phyloP scores from a whole-genome alignment of 2,113 vertebrate genomes.

The Oxygymnocypris stewartii region DNA sequence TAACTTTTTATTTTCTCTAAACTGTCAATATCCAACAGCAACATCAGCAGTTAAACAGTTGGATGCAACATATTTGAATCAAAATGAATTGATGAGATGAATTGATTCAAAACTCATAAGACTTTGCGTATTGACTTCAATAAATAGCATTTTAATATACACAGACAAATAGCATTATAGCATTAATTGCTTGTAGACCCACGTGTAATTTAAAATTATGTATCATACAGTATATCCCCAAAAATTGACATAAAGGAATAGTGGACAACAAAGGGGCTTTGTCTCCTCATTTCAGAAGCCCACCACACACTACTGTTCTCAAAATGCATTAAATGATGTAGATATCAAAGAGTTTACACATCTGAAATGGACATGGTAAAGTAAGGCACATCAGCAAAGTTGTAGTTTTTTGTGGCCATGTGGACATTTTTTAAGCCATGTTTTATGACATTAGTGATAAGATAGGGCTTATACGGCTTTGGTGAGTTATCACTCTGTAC shows the following conservation, averaged over 20 bases:
- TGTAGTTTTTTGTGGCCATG: conserved; percentile 23
- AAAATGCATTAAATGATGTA: not conserved
- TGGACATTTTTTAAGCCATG: conserved; percentile 48
- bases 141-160: not conserved
- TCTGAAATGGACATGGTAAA: not conserved
- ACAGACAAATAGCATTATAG: not conserved
- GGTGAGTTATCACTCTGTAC: conserved; percentile 63
- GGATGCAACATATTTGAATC: not conserved
- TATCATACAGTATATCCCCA: not conserved
- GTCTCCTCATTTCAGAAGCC: not conserved
- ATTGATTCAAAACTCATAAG: not conserved
- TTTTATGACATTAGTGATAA: conserved; percentile 51
- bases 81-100: too few relatives aligned
- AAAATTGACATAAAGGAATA: not conserved
- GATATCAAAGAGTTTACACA: conserved; percentile 1
- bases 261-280: not conserved
- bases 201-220: not conserved
- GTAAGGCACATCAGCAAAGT: conserved; percentile 32
- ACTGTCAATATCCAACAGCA: not conserved
- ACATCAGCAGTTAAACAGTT: not conserved
- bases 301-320: not conserved
- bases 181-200: not conserved
- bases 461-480: conserved; percentile 48
- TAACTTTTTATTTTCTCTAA: not conserved
- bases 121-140: not conserved